Percentiles rank a stretch among this genome's conserved stretches.
Evolutionary conservation across 2,113 vertebrate genomes (phyloP).

Genomic region (Puffinus mauretanicus): DNA sequence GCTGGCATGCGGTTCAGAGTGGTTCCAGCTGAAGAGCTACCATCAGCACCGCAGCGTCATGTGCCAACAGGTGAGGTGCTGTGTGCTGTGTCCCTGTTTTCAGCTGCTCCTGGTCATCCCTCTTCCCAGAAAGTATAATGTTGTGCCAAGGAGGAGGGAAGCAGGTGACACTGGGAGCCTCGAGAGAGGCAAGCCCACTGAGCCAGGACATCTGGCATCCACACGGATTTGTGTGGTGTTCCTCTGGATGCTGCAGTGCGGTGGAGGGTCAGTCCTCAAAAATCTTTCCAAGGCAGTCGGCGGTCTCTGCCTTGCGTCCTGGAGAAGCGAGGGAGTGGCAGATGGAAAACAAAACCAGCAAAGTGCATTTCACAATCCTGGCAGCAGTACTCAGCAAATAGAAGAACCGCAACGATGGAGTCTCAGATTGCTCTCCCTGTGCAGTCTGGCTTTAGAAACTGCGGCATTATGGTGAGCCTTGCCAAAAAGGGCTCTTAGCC

Average conservation of each 20-base stretch:
- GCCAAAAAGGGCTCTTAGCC: not conserved
- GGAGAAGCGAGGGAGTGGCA: not conserved
- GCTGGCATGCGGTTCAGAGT: not conserved
- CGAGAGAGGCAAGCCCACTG: not conserved
- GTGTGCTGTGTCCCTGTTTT: not conserved
- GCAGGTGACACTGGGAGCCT: not conserved
- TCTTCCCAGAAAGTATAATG: not conserved
- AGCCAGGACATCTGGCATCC: not conserved
- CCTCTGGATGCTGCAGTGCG: not conserved
- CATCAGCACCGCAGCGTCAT: accelerated
- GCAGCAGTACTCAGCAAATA: not conserved
- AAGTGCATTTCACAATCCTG: conserved; percentile 12
- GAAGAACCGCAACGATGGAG: not conserved
- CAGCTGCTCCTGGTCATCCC: not conserved
- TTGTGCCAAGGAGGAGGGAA: not conserved
- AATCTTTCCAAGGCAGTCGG: not conserved
- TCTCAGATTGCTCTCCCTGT: not conserved
- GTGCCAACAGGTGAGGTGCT: not conserved
- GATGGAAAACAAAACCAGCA: not conserved
- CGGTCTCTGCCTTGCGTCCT: not conserved
- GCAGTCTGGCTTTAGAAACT: not conserved
- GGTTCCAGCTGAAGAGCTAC: not conserved
- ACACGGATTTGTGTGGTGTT: accelerated
- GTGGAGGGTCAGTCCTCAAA: not conserved
- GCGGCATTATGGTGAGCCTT: not conserved